phyloP scores from a whole-genome alignment of 2,888 invertebrate genomes.

The Melipona bicolor region DNA sequence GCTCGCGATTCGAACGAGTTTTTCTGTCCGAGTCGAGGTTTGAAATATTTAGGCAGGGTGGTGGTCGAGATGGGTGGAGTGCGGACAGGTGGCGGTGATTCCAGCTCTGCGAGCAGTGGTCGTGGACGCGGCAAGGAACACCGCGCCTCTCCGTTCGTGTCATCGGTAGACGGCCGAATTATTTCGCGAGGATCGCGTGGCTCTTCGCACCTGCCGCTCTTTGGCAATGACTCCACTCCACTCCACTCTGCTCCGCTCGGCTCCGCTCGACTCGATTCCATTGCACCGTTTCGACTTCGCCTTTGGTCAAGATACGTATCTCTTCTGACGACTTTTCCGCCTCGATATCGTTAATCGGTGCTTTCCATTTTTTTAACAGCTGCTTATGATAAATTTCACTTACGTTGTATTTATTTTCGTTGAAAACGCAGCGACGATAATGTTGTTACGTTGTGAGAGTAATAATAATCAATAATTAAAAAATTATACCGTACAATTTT shows the following conservation, averaged over 20 bases:
- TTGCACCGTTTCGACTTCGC: too few species aligned
- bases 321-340: background rate
- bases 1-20: slow-evolving; percentile 26
- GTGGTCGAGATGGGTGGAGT: slow-evolving; percentile 25
- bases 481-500: too few species aligned
- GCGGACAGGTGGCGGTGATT: slow-evolving; percentile 47
- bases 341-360: background rate
- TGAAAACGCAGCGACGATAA: background rate
- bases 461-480: too few species aligned
- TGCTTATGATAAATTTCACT: too few species aligned
- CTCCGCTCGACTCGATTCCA: slow-evolving; percentile 4
- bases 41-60: slow-evolving; percentile 29
- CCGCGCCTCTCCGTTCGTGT: slow-evolving; percentile 49
- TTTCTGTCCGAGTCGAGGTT: slow-evolving; percentile 29
- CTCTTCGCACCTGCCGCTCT: slow-evolving; percentile 65
- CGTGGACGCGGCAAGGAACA: slow-evolving; percentile 19
- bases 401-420: background rate
- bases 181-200: slow-evolving; percentile 64
- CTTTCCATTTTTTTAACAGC: too few species aligned
- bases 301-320: background rate
- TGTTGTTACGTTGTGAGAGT: too few species aligned
- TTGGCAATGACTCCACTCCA: slow-evolving; percentile 35
- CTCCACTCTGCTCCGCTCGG: slow-evolving; percentile 43
- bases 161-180: slow-evolving; percentile 63
- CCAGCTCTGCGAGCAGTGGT: background rate